A percentile compares a stretch with the other conserved stretches of the same genome.
Evolutionary conservation across 2,888 invertebrate genomes (phyloP).

Genomic region (Zhuqinia jingwanae): DNA sequence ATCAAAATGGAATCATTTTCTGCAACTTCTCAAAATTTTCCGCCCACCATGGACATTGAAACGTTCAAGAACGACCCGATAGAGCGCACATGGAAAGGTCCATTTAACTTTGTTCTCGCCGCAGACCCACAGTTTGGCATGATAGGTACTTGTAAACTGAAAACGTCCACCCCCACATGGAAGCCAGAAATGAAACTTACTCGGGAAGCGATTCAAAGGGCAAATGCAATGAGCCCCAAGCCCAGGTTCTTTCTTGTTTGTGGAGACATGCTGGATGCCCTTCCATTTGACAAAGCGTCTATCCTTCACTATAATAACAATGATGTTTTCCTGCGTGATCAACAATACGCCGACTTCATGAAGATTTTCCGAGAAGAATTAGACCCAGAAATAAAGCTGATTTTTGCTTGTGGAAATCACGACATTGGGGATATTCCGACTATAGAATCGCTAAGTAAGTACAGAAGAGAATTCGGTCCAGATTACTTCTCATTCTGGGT

Average conservation of each 20-base stretch:
- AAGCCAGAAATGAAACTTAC: conserved; percentile 81
- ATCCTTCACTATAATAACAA: conserved; percentile 18
- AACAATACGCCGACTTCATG: conserved; percentile 81
- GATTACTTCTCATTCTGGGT: conserved; percentile 83
- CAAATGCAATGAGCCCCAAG: conserved; percentile 81
- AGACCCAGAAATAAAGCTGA: conserved; percentile 81
- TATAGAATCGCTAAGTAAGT: conserved; percentile 80
- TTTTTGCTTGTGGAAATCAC: conserved; percentile 83
- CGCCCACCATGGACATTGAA: neutral
- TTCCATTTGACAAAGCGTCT: conserved; percentile 79
- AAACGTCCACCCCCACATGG: conserved; percentile 80
- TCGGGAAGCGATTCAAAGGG: conserved; percentile 80
- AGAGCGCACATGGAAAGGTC: conserved; percentile 46
- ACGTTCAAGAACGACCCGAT: neutral
- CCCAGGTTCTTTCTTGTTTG: conserved; percentile 82
- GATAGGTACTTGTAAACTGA: conserved; percentile 80
- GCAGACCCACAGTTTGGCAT: conserved; percentile 68
- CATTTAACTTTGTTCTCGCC: conserved; percentile 55
- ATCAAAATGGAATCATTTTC: neutral
- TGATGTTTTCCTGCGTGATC: conserved; percentile 77
- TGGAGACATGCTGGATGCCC: conserved; percentile 83
- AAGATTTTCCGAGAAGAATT: conserved; percentile 80
- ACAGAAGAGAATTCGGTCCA: conserved; percentile 81
- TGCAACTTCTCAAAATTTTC: neutral
- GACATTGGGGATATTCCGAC: conserved; percentile 83